Evolutionary conservation across 2,797 vertebrate genomes (phyloP), one percentile per base, ranked within the genome.

Genomic region (Bovichtus diacanthus): DNA sequence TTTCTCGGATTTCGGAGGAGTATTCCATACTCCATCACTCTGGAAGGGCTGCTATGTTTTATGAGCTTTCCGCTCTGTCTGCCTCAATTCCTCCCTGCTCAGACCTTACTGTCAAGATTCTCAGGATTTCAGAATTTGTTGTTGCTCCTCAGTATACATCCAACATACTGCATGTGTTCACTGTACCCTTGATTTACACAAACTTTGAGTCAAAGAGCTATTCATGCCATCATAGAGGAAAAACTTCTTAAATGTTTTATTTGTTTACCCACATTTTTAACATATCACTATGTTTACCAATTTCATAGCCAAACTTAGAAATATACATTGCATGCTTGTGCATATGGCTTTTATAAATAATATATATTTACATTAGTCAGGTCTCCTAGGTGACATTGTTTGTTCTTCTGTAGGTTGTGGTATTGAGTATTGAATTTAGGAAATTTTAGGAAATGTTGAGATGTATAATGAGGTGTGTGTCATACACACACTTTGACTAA

Each of bases 61-160:
- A 80, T 54, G 34, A 65, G 29, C 49, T 61, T 46, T 39, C 49
- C 74, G 53, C 58, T 75, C 53, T 43, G 44, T 70, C 78, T 67
- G 53, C 43, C 13, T 47, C 6, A 3, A 11, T 27, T 67, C 23
- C 44, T 69, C 21, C 11, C 36, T n/a, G 38, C 65, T 49, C 25
- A 23, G 65, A 59, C 64, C 78, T n/a, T n/a, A n/a, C n/a, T n/a
- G n/a, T 83, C 60, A 80, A 83, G 76, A 61, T 76, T 70, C 61
- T 66, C 25, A 54, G 36, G 61, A 74, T 73, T 63, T 79, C 46
- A 60, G 59, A 70, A 75, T 82, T 51, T 46, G 79, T 50, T 67
- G 36, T 67, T 76, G 43, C 74, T 91, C 53, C 73, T 78, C 74
- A n/a, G n/a, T n/a, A 67, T 62, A 64, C 73, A 72, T 41, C 68